Evolutionary conservation across 2,888 invertebrate genomes (phyloP), one percentile per base, ranked within the genome.

Genomic region (Rhingia rostrata): DNA sequence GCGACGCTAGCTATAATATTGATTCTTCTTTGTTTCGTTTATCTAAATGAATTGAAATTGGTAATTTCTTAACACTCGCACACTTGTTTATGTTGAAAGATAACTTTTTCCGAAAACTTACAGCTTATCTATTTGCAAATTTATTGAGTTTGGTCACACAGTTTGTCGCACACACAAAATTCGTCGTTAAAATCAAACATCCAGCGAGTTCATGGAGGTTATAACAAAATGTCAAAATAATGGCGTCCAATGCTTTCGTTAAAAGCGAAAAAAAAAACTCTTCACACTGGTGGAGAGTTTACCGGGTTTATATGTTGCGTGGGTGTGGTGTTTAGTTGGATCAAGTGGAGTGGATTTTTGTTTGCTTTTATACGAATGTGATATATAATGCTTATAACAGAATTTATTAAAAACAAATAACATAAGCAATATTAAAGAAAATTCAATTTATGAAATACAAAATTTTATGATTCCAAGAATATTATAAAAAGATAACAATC

Each of bases 221-320:
- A 77, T 72, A 79, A 84, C 79, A 58, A 83, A 53, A 69, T 84
- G 84, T 84, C 84, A 84, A 84, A 82, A 78, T 74, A 69, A 66
- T 54, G 53, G 84, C 84, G 84, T 84, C 84, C 73, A 67, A 79
- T 74, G 84, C 84, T 84, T 84, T 84, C 84, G 84, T 84, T 84
- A 47, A 79, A 39, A 54, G 7, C 41, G n/a, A 12, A 14, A 0
- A 58, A 60, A 49, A 10, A 30, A 5, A 1, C 2, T 82, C 81
- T 82, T 22, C 81, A 53, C n/a, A 4, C 0, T 45, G 4, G 4
- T 35, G 56, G 30, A 72, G 64, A 58, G 7, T 3, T 47, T 6
- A 9, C 63, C 22, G 45, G 56, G 78, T n/a, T 73, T 78, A 53
- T 35, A 77, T 39, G 5, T 10, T 47, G 37, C 2, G 54, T 63